Evolutionary conservation across 2,888 invertebrate genomes (phyloP), one percentile per base, ranked within the genome.

Genomic region (Allophyes oxyacanthae): DNA sequence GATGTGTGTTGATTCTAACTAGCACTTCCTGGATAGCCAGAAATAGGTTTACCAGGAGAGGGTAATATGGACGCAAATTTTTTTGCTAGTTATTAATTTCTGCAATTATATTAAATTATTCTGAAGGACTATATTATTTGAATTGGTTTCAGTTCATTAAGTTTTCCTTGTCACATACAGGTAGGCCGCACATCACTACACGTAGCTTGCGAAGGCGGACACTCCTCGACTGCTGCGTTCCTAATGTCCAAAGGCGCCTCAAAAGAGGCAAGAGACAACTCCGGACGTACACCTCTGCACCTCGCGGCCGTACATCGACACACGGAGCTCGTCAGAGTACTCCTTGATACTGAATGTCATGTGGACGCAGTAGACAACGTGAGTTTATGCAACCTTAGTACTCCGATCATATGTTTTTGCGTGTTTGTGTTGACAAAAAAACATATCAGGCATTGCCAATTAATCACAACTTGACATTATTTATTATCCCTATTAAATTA

Each of bases 251-350:
- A 94, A 57, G 95, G 95, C 5, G 96, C 96, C 0, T 94, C 96
- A 57, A 95, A 96, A 73, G 96, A 97, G 78, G 95, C 96, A 28
- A 94, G 95, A 60, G 97, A 97, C 82, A 94, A 95, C 74, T 95
- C 96, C 11, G 97, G 97, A 10, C 96, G 95, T 74, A 96, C 97
- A 5, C 96, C 97, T 0, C 94, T 98, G 26, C 97, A 97, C 81
- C 94, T 96, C 46, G 97, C 97, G 0, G 96, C 97, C 0, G 96
- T 96, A 71, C 96, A 96, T 78, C 95, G 97, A 68, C 96, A 97
- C 79, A 95, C 97, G 0, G 96, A 95, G 66, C 94, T 97, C 13
- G 97, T 96, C n/a, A 95, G 95, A 65, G 89, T 96, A 40, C 90
- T 98, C 45, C 90, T 97, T 43, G 96, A 96, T 15, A 94, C 94